Conservation (phyloP, 1,140 invertebrate species). For the Papilio polyxenes region DNA sequence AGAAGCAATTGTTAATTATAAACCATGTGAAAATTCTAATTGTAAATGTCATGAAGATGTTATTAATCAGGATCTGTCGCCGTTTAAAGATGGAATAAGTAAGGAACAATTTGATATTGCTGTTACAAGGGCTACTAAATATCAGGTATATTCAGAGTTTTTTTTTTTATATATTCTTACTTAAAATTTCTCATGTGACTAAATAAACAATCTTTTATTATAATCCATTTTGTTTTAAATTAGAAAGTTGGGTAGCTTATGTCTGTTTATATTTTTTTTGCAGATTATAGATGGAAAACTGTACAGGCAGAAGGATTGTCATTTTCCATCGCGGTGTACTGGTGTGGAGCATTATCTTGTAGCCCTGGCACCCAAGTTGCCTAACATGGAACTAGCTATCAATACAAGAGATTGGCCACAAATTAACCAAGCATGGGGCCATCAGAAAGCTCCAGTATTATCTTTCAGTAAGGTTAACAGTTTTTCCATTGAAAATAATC, state of each 20-base stretch:
- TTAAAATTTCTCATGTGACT: too few species aligned
- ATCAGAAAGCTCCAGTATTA: conserved; percentile 87
- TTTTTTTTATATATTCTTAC: not conserved
- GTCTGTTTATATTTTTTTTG: conserved; percentile 42
- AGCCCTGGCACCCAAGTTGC: conserved; percentile 83
- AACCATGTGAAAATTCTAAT: conserved; percentile 75
- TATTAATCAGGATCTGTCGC: conserved; percentile 85
- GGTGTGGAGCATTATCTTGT: conserved; percentile 96
- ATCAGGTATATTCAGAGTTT: conserved; percentile 83
- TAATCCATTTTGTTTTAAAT: too few species aligned
- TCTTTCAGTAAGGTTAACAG: conserved; percentile 94
- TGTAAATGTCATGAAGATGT: conserved; percentile 84
- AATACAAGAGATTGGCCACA: conserved; percentile 97
- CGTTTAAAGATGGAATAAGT: conserved; percentile 86
- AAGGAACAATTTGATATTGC: conserved; percentile 83
- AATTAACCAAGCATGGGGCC: conserved; percentile 83
- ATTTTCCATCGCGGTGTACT: conserved; percentile 94
- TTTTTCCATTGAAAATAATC: conserved; percentile 41
- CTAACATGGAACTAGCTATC: conserved; percentile 93
- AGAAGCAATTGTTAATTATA: conserved; percentile 68
- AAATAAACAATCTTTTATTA: too few species aligned
- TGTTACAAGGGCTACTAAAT: conserved; percentile 86
- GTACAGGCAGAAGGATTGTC: conserved; percentile 91
- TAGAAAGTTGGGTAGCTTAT: not conserved
- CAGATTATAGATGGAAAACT: conserved; percentile 88